Percentiles rank a stretch among this genome's conserved stretches.
These are phyloP conservation scores for Paracanthobrama guichenoti DNA, from an alignment of 2,113 vertebrate genomes.

Conservation along the genomic window DNA sequence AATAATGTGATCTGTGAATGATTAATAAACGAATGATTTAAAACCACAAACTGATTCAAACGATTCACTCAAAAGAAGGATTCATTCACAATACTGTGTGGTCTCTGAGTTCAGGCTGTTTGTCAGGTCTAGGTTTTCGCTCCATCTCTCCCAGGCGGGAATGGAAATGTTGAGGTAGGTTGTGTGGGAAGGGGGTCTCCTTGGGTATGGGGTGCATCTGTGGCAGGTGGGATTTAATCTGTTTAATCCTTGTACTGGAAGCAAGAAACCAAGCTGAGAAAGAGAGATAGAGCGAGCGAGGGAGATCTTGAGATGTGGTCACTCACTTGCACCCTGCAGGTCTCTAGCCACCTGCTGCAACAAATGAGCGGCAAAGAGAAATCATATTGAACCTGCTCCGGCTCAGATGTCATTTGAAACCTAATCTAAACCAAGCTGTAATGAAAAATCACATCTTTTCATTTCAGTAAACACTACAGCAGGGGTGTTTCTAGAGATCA, in stretches of 20 bases:
- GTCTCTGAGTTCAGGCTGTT: neutral
- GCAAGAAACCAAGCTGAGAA: constrained; percentile 37
- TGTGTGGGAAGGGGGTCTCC: neutral
- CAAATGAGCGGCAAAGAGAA: constrained; percentile 2
- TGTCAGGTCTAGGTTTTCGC: constrained; percentile 25
- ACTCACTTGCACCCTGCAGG: constrained; percentile 31
- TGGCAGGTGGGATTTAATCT: constrained; percentile 31
- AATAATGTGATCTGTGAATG: neutral
- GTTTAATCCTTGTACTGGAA: constrained; percentile 35
- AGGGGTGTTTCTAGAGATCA: neutral
- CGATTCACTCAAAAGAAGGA: neutral
- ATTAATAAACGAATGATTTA: neutral
- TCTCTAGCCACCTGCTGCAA: constrained; percentile 43
- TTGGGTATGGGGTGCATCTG: neutral
- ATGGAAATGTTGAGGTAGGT: constrained; percentile 21
- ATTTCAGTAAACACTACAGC: constrained; percentile 20
- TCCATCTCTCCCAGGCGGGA: constrained; percentile 30
- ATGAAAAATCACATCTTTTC: neutral
- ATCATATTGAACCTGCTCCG: neutral
- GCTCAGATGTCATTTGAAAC: constrained; percentile 40
- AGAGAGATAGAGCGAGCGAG: constrained; percentile 25
- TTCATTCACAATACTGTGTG: neutral
- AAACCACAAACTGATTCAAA: neutral
- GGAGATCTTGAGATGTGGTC: constrained; percentile 36
- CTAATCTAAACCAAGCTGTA: constrained; percentile 37